Conservation (phyloP, 35 echinoderm and acorn worm genomes). For the Chiridota heheva region DNA sequence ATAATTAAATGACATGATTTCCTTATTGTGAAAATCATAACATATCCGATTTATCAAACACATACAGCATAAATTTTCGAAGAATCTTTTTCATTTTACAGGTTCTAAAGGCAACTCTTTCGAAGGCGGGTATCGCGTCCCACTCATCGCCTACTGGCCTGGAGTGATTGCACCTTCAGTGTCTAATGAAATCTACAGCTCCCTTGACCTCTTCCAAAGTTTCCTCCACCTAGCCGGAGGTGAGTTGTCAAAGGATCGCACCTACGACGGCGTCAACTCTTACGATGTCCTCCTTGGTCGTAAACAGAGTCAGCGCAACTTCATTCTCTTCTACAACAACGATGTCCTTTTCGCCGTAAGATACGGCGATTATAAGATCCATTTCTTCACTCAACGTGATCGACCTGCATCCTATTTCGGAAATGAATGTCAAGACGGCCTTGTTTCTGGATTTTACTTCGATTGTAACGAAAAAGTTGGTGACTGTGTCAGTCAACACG, state of each 20-base stretch:
- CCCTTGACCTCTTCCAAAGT: conserved; percentile 43
- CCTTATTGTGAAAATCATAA: no score
- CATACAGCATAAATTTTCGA: no score
- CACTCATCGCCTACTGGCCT: conserved; percentile 50
- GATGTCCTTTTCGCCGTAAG: conserved; percentile 49
- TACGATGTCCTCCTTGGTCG: conserved; percentile 12
- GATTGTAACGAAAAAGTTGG: not conserved
- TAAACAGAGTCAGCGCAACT: not conserved
- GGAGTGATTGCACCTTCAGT: conserved; percentile 17
- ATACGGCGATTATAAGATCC: conserved; percentile 43
- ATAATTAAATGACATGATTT: no score
- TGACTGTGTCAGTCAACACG: conserved; percentile 25
- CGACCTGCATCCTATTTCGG: not conserved
- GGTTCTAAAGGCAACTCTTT: conserved; percentile 50
- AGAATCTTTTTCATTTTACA: not conserved
- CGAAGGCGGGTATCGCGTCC: conserved; percentile 61
- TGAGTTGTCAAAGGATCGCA: not conserved
- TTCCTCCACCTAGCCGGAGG: conserved; percentile 37
- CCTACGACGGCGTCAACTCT: conserved; percentile 38
- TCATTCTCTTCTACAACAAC: conserved; percentile 29
- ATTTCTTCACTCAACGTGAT: conserved; percentile 27
- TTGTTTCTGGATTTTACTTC: not conserved
- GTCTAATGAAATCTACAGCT: conserved; percentile 6
- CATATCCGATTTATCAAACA: no score
- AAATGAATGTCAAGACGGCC: not conserved